Conservation (phyloP, 2,113 vertebrate species). For the Podarcis cretensis region DNA sequence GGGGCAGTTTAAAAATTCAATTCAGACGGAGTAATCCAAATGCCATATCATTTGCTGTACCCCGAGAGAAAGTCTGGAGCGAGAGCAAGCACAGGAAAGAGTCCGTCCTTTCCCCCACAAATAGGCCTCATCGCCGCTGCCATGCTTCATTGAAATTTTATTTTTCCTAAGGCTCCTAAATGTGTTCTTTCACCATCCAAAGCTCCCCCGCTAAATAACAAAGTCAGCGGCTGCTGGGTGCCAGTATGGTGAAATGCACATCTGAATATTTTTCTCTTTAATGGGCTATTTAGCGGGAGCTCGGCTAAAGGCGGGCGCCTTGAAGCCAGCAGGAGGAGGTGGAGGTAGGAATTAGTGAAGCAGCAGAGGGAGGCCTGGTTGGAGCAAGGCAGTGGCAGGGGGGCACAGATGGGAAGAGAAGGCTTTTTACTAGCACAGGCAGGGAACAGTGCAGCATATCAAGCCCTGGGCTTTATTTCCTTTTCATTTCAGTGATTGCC, state of each 20-base stretch:
- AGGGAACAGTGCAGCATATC: neutral
- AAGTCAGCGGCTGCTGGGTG: neutral
- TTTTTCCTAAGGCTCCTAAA: neutral
- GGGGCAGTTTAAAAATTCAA: constrained; percentile 43
- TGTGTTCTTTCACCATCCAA: neutral
- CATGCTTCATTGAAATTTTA: neutral
- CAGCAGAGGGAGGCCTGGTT: neutral
- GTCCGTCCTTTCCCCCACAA: neutral
- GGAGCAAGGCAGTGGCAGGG: neutral
- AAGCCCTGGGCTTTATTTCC: neutral
- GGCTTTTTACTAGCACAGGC: neutral
- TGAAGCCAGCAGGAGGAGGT: neutral
- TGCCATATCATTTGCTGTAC: accelerated
- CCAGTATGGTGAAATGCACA: constrained; percentile 14
- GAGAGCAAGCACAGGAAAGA: accelerated
- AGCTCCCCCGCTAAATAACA: neutral
- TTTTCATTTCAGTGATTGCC: neutral
- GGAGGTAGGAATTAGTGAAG: constrained; percentile 1
- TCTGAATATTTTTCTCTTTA: constrained; percentile 39
- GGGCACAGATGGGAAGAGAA: neutral
- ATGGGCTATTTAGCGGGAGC: constrained; percentile 33
- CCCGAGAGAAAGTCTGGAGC: constrained; percentile 9
- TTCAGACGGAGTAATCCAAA: constrained; percentile 5
- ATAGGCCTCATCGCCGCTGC: neutral
- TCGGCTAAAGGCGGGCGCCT: neutral